These are phyloP conservation scores for Drosophila affinis DNA, from an alignment of 2,888 invertebrate genomes.

Conservation along the genomic window DNA sequence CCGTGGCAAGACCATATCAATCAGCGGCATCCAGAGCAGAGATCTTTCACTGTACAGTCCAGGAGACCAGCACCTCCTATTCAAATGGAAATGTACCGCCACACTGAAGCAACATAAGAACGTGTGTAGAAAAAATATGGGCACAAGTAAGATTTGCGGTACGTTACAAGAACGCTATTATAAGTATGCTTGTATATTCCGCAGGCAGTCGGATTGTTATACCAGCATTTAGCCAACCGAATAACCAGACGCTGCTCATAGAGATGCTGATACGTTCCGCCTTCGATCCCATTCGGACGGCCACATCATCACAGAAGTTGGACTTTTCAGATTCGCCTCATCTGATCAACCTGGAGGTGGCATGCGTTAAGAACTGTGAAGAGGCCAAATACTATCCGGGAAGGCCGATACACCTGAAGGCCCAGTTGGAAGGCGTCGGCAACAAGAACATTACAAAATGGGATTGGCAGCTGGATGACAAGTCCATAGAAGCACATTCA, in stretches of 20 bases:
- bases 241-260: constrained; percentile 36
- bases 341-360: constrained; percentile 37
- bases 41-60: constrained; percentile 32
- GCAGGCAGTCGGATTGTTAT: constrained; percentile 31
- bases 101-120: constrained; percentile 6
- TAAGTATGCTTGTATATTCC: neutral
- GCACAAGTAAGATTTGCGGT: constrained; percentile 30
- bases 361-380: constrained; percentile 40
- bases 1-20: constrained; percentile 34
- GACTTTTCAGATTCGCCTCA: constrained; percentile 29
- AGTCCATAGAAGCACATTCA: constrained; percentile 5
- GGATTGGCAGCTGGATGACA: constrained; percentile 29
- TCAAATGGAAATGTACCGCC: constrained; percentile 38
- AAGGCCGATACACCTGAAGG: constrained; percentile 41
- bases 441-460: constrained; percentile 38
- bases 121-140: constrained; percentile 36
- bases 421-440: constrained; percentile 22
- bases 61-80: constrained; percentile 24
- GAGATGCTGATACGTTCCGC: constrained; percentile 33
- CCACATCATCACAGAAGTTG: constrained; percentile 33
- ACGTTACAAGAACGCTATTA: neutral
- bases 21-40: constrained; percentile 40
- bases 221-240: constrained; percentile 43
- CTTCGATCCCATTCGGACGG: constrained; percentile 41
- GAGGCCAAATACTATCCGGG: constrained; percentile 32